These are phyloP conservation scores for Luehdorfia chinensis DNA, from an alignment of 1,140 invertebrate species.

Conservation along the genomic window DNA sequence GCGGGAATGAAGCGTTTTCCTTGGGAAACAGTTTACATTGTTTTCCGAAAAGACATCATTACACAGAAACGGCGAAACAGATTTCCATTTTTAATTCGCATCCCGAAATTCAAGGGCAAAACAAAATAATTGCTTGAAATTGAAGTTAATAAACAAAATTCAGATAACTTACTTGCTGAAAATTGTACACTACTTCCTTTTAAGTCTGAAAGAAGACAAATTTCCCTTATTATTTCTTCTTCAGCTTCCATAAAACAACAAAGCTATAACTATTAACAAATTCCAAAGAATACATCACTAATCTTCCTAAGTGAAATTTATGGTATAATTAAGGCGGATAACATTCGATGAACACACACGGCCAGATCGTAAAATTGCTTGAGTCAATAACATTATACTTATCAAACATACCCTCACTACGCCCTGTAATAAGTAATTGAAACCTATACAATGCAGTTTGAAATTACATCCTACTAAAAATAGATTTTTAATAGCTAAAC, in stretches of 20 bases:
- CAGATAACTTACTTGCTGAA: no score
- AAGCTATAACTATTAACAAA: constrained; percentile 44
- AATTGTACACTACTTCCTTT: no score
- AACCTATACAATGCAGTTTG: not conserved
- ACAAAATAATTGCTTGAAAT: no score
- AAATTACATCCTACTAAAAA: constrained; percentile 20
- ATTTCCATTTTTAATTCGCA: constrained; percentile 1
- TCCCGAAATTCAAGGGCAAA: no score
- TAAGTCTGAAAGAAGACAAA: no score
- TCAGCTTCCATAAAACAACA: no score
- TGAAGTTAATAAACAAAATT: no score
- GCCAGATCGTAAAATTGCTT: constrained; percentile 45
- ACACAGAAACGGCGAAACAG: no score
- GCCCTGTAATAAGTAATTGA: not conserved
- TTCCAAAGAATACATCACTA: constrained; percentile 68
- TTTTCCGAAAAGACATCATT: constrained; percentile 16
- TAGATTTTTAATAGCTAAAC: no score
- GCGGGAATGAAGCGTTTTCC: constrained; percentile 70
- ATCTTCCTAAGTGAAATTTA: constrained; percentile 70
- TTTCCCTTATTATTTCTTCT: no score
- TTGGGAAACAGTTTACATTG: constrained; percentile 64
- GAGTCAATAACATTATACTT: constrained; percentile 22
- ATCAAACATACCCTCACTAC: constrained; percentile 13
- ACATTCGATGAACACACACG: constrained; percentile 50
- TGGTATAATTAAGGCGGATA: constrained; percentile 63